Percentiles rank a stretch among this genome's conserved stretches.
These are phyloP conservation scores for Lasius platythorax DNA, from an alignment of 2,888 invertebrate genomes.

Conservation along the genomic window DNA sequence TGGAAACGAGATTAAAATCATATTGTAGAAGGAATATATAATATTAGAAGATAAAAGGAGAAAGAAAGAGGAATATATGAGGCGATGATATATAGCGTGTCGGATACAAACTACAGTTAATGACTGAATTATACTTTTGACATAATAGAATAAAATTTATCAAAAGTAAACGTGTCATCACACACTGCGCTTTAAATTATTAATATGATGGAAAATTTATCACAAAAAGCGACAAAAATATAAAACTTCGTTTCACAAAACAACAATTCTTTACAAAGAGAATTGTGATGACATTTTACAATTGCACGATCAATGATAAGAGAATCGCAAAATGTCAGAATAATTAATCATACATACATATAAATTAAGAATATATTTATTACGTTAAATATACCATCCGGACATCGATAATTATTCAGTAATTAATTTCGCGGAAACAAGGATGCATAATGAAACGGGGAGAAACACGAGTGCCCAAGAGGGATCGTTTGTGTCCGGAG, in stretches of 20 bases:
- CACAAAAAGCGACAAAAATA: not conserved
- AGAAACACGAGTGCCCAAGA: conserved; percentile 11
- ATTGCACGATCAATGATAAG: not conserved
- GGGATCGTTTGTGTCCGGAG: conserved; percentile 13
- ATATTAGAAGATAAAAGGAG: not conserved
- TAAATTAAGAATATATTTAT: not conserved
- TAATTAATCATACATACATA: not conserved
- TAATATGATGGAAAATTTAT: not conserved
- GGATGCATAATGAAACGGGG: not conserved
- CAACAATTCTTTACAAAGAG: not conserved
- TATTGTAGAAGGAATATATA: not conserved
- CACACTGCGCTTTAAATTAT: not conserved
- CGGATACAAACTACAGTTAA: not conserved
- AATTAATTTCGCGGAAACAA: conserved; percentile 18
- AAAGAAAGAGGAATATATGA: not conserved
- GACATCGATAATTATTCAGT: not conserved
- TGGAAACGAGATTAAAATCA: conserved; percentile 10
- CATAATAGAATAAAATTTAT: not conserved
- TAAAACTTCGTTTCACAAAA: not conserved
- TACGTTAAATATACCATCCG: not conserved
- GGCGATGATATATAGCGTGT: not conserved
- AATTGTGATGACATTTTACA: not conserved
- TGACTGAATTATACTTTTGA: not conserved
- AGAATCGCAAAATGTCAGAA: not conserved
- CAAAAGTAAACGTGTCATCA: not conserved